Evolutionary conservation across 2,797 vertebrate species (phyloP), one percentile per base, ranked within the genome.

Genomic region (Melanotaenia maccullochi): DNA sequence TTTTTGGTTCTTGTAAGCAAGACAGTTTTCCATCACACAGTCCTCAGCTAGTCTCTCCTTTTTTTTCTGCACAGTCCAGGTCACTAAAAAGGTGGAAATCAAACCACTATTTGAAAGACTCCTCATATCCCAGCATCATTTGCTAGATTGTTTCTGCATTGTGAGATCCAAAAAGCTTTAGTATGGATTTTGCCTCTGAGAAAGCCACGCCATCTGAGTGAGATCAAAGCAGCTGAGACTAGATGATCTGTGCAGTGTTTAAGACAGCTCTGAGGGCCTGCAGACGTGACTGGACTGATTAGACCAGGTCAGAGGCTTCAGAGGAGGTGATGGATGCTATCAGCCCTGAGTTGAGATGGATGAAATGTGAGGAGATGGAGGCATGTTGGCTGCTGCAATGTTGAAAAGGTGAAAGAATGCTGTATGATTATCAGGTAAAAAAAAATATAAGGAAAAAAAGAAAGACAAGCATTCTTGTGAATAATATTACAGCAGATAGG

Each of bases 141-240:
- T 79, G 70, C 78, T 64, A 68, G 79, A 89, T 82, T 77, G 73
- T 65, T 70, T 79, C 35, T 14, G 83, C 75, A 69, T 75, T 83
- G 84, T 81, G 75, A 83, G 89, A 79, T 82, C 82, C 69, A n/a
- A 14, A 84, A 79, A 88, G 89, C 87, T 88, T 86, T 83, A 60
- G 76, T 80, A 80, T 86, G 85, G 90, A 91, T 88, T 85, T 78
- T 66, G 74, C 73, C 75, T 74, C 59, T 69, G 81, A 87, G 85
- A 86, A 84, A 77, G 58, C 71, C 52, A 42, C 16, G 65, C 66
- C 35, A 67, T 73, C 76, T 80, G 69, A 33, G 38, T 5, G 68
- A 92, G 88, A 92, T 93, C 87, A 93, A 92, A 92, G 89, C 79
- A 12, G 71, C 78, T 40, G 78, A 76, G 82, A 25, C 61, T 76